A percentile compares a stretch with the other conserved stretches of the same genome.
Evolutionary conservation across 2,888 invertebrate genomes (phyloP).

Genomic region (Drosophila prolongata): DNA sequence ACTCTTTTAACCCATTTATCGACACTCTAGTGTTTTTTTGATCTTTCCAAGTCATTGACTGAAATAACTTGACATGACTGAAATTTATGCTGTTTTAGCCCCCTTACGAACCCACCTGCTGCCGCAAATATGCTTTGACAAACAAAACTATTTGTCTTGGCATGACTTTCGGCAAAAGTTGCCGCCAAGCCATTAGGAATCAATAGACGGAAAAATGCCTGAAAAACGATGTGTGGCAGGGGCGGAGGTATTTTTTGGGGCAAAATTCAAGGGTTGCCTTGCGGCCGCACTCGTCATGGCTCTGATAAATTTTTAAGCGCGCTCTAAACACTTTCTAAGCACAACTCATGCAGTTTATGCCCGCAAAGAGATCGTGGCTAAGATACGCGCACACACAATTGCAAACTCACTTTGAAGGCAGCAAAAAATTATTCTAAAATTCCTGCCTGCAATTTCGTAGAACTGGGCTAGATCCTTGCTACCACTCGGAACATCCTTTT

Average conservation of each 20-base stretch:
- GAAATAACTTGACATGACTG: constrained; percentile 42
- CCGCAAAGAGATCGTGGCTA: constrained; percentile 38
- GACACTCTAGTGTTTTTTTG: constrained; percentile 50
- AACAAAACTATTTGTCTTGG: constrained; percentile 72
- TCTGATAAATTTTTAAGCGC: constrained; percentile 79
- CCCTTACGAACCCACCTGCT: constrained; percentile 19
- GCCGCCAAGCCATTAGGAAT: constrained; percentile 54
- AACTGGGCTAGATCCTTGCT: constrained; percentile 39
- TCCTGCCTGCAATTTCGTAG: constrained; percentile 79
- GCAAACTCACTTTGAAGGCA: constrained; percentile 39
- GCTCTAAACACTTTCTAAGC: constrained; percentile 78
- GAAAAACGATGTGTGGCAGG: constrained; percentile 58
- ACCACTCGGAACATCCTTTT: constrained; percentile 22
- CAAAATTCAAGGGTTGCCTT: constrained; percentile 32
- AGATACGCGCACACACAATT: constrained; percentile 24
- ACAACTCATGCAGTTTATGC: constrained; percentile 73
- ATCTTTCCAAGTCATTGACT: constrained; percentile 64
- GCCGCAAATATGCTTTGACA: constrained; percentile 67
- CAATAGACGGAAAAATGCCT: constrained; percentile 69
- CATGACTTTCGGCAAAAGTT: constrained; percentile 59
- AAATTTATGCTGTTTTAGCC: constrained; percentile 3
- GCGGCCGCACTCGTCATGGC: constrained; percentile 73
- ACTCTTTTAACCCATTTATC: constrained; percentile 14
- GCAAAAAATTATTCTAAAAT: constrained; percentile 80
- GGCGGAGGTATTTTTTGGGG: constrained; percentile 43